Evolutionary conservation across 2,888 invertebrate species (phyloP).

Genomic region (Cataglyphis livida): DNA sequence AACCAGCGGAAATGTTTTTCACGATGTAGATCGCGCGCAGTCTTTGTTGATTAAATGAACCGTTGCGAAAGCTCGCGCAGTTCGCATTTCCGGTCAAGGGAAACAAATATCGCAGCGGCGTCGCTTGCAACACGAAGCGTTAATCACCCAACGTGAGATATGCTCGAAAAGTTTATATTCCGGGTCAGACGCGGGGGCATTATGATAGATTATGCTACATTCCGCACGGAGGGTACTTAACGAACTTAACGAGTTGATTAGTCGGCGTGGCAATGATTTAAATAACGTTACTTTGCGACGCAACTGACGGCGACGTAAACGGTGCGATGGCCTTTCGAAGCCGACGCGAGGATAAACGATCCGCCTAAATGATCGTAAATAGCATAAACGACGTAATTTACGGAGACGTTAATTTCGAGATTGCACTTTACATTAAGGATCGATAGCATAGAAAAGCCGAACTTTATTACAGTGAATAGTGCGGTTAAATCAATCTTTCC

Average conservation of each 20-base stretch:
- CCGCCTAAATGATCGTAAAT: conserved; percentile 17
- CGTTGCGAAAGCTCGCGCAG: conserved; percentile 12
- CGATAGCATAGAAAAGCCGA: not conserved
- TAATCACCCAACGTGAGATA: conserved; percentile 65
- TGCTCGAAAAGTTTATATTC: conserved; percentile 63
- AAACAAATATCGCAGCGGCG: conserved; percentile 62
- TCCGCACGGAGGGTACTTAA: conserved; percentile 44
- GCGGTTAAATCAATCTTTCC: not conserved
- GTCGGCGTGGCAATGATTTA: conserved; percentile 60
- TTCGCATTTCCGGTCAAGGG: conserved; percentile 57
- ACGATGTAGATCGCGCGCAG: conserved; percentile 51
- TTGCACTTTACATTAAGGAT: not conserved
- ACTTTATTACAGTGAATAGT: not conserved
- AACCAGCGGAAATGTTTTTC: not conserved
- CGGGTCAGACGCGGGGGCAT: conserved; percentile 36
- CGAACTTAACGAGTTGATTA: conserved; percentile 64
- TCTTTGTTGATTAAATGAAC: conserved; percentile 65
- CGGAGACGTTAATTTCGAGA: conserved; percentile 33
- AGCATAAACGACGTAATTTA: conserved; percentile 9
- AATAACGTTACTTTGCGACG: conserved; percentile 48
- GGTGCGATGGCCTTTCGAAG: not conserved
- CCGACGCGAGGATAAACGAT: conserved; percentile 13
- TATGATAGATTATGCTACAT: conserved; percentile 63
- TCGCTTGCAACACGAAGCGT: conserved; percentile 55
- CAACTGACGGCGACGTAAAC: not conserved